phyloP scores from a whole-genome alignment of 1,140 invertebrate species.

The Nixonia krombeini region DNA sequence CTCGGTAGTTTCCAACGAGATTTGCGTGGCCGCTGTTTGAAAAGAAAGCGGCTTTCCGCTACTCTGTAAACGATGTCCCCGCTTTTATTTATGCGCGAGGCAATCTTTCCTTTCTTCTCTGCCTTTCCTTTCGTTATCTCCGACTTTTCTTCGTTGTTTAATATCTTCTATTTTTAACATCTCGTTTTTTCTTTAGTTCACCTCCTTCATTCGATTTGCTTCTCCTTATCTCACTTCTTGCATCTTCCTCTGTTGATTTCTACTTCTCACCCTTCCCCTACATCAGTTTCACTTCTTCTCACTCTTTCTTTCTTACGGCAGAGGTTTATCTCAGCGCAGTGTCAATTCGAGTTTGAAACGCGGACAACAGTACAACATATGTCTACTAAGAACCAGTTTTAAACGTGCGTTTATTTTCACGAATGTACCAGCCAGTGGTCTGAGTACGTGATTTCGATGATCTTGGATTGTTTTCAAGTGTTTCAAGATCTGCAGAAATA shows the following conservation, averaged over 20 bases:
- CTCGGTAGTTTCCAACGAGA: conserved; percentile 56
- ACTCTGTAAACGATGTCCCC: conserved; percentile 59
- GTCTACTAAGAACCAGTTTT: conserved; percentile 70
- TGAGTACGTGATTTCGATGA: conserved; percentile 43
- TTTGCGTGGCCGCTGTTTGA: conserved; percentile 52
- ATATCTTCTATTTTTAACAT: conserved; percentile 1
- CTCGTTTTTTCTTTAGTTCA: conserved; percentile 8
- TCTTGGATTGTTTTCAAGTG: conserved; percentile 10
- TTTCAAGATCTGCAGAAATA: conserved; percentile 25
- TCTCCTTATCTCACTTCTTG: conserved; percentile 1
- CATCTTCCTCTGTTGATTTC: too few species aligned
- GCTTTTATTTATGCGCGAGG: conserved; percentile 65
- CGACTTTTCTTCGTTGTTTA: conserved; percentile 16
- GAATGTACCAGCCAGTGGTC: conserved; percentile 38
- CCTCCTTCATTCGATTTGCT: conserved; percentile 5
- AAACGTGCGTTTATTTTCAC: conserved; percentile 61
- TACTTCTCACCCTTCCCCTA: too few species aligned
- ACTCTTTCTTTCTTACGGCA: conserved; percentile 19
- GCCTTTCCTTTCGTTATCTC: conserved; percentile 32
- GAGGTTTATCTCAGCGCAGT: conserved; percentile 63
- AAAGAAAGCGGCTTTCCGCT: conserved; percentile 61
- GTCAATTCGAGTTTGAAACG: conserved; percentile 70
- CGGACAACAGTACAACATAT: conserved; percentile 63
- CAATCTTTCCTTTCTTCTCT: conserved; percentile 48
- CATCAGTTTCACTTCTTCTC: conserved; percentile 3